phyloP scores from a whole-genome alignment of 2,113 vertebrate genomes.

The Bos taurus region DNA sequence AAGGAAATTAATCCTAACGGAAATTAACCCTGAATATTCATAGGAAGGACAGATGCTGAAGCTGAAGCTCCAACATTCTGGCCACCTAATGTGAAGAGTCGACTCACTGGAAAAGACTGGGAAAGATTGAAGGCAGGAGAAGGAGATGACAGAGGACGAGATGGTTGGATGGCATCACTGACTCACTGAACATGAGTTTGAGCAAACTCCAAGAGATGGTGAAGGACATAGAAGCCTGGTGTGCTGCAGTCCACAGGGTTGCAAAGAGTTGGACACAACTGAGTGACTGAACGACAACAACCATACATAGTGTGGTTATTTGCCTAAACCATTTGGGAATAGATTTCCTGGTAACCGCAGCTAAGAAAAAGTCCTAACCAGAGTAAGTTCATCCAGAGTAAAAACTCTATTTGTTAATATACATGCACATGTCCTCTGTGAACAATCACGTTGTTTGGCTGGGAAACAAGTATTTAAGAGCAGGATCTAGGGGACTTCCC shows the following conservation, averaged over 20 bases:
- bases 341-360: neutral
- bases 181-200: neutral
- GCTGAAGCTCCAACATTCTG: neutral
- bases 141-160: neutral
- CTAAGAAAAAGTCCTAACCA: neutral
- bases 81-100: neutral
- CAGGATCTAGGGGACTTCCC: neutral
- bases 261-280: neutral
- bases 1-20: neutral
- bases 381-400: neutral
- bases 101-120: neutral
- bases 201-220: neutral
- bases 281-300: fast-evolving
- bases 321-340: neutral
- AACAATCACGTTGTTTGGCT: neutral
- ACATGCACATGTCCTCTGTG: neutral
- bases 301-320: neutral
- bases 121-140: neutral
- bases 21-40: neutral
- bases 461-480: neutral
- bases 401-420: neutral
- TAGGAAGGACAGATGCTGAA: neutral
- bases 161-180: neutral
- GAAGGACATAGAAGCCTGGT: neutral
- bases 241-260: neutral